A percentile compares a stretch with the other conserved stretches of the same genome.
Evolutionary conservation across 2,113 vertebrate genomes (phyloP).

Genomic region (Pseudolaguvia tuberculata): DNA sequence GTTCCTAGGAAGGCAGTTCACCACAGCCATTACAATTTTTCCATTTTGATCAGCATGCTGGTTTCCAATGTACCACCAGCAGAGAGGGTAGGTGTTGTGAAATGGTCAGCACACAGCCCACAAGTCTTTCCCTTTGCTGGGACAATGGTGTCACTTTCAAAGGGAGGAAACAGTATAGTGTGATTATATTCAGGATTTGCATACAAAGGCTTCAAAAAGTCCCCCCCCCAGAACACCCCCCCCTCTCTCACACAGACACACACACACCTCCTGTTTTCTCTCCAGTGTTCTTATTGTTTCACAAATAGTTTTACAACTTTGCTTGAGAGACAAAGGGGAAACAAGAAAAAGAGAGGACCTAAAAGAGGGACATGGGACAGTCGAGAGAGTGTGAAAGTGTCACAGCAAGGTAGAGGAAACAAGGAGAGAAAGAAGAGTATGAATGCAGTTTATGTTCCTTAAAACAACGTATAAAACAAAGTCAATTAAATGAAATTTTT

Average conservation of each 20-base stretch:
- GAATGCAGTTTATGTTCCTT: neutral
- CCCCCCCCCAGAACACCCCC: slow-evolving; percentile 8
- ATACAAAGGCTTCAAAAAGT: slow-evolving; percentile 47
- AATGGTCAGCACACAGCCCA: slow-evolving; percentile 32
- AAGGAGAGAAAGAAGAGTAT: slow-evolving; percentile 9
- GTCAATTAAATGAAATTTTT: no score
- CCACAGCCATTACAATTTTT: slow-evolving; percentile 1
- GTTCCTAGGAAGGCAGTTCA: neutral
- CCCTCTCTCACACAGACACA: no score
- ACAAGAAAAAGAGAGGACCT: slow-evolving; percentile 20
- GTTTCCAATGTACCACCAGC: slow-evolving; percentile 26
- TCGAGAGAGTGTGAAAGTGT: slow-evolving; percentile 35
- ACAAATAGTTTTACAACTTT: slow-evolving; percentile 45
- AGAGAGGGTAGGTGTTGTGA: slow-evolving; percentile 28
- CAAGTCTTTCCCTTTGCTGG: slow-evolving; percentile 24
- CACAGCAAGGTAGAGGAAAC: slow-evolving; percentile 9
- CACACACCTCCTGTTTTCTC: slow-evolving; percentile 22
- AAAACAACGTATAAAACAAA: neutral
- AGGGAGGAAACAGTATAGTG: slow-evolving; percentile 40
- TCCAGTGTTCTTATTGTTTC: slow-evolving; percentile 40
- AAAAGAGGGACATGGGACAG: slow-evolving; percentile 21
- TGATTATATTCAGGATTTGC: slow-evolving; percentile 41
- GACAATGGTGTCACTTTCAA: slow-evolving; percentile 45
- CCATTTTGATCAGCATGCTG: slow-evolving; percentile 23
- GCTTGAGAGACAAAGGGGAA: slow-evolving; percentile 50